phyloP scores from a whole-genome alignment of 2,113 vertebrate species.

The Pelvicachromis taeniatus region DNA sequence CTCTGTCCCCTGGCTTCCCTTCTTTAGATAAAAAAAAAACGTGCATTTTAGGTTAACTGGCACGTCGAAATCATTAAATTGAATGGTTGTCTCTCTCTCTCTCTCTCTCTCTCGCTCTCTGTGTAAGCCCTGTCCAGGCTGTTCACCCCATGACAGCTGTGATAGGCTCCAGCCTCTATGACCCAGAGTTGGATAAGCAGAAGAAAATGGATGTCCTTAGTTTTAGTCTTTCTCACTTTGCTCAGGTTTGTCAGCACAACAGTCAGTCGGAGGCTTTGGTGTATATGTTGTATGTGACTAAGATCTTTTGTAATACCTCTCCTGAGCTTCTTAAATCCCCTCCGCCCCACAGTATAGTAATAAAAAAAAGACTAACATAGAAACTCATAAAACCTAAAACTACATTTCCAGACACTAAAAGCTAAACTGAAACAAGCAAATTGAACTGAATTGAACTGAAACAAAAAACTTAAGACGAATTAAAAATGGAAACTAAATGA shows the following conservation, averaged over 20 bases:
- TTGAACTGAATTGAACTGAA: not conserved
- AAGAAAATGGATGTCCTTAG: not conserved
- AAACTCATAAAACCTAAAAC: not conserved
- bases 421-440: not conserved
- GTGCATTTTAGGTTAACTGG: not conserved
- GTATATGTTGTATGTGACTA: not conserved
- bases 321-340: not conserved
- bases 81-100: not conserved
- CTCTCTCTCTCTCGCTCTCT: not conserved
- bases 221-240: not conserved
- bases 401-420: not conserved
- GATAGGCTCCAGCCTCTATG: not conserved
- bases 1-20: not conserved
- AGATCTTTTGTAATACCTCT: not conserved
- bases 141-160: not conserved
- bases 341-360: not conserved
- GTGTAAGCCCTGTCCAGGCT: not conserved
- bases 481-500: not conserved
- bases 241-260: not conserved
- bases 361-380: not conserved
- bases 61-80: not conserved
- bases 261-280: not conserved
- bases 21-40: not conserved
- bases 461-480: not conserved
- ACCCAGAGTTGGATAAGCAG: not conserved